Evolutionary conservation across 2,113 vertebrate species (phyloP).

Genomic region (Shinisaurus crocodilurus): DNA sequence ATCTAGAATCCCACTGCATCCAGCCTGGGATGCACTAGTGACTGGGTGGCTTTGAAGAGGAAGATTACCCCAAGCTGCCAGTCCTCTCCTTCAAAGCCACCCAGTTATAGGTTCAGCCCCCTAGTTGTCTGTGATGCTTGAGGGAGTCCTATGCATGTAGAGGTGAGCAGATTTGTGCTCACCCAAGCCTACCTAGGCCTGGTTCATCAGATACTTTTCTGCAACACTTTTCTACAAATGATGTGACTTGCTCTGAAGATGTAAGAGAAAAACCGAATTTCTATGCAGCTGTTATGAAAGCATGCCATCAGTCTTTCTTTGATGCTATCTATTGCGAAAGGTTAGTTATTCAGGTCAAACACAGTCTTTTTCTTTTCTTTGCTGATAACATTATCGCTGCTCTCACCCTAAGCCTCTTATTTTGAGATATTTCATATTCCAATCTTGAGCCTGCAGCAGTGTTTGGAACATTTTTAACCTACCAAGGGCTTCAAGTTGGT

Average conservation of each 20-base stretch:
- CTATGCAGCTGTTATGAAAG: conserved; percentile 13
- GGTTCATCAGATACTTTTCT: neutral
- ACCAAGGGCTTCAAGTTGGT: conserved; percentile 31
- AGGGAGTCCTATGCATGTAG: neutral
- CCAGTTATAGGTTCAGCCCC: too few species aligned
- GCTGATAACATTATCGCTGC: conserved; percentile 15
- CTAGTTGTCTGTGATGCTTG: neutral
- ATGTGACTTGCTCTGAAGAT: conserved; percentile 18
- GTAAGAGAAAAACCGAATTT: conserved; percentile 2
- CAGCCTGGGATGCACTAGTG: neutral
- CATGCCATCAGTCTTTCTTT: neutral
- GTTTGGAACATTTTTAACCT: conserved; percentile 29
- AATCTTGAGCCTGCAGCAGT: conserved; percentile 16
- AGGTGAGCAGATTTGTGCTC: neutral
- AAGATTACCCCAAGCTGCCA: neutral
- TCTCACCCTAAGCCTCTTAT: conserved; percentile 20
- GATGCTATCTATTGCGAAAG: neutral
- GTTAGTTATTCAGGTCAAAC: conserved; percentile 4
- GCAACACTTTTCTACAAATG: neutral
- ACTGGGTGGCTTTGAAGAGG: neutral
- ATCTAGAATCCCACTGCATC: neutral
- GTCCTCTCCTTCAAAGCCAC: neutral
- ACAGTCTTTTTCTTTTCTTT: neutral
- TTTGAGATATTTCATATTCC: conserved; percentile 54
- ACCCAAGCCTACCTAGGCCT: too few species aligned